Base-by-base conservation (phyloP, 2,888 invertebrate genomes). In the Ornithoptera priamus region DNA sequence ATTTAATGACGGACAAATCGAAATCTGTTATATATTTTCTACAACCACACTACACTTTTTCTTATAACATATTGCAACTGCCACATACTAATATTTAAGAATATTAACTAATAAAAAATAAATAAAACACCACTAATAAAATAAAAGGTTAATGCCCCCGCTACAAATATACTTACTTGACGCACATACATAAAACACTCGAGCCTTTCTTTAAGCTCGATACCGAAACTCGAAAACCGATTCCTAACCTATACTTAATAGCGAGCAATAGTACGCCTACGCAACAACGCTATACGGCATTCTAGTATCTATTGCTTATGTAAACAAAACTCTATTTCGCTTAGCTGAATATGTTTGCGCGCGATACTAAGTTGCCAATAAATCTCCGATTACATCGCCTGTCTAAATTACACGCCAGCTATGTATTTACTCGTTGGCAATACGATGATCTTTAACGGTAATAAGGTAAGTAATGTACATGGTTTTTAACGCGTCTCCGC, bases 341-440 rank as follows among this genome's bases (percentile, higher is more conserved):
- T 42, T 46, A 24, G 22, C 22, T 50, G 8, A n/a, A 56, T 8
- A 30, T 18, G 10, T 7, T 17, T 56, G 60, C 39, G 63, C 64
- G 63, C 56, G 3, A 58, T 66, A 62, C 70, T 58, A 63, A 66
- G 70, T 70, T 70, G 67, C 69, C 67, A 70, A 70, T 70, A 70
- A 70, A 70, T 70, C 70, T 67, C 66, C 66, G 70, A 70, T 70
- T 70, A 70, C 70, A 70, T 70, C 70, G 70, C 63, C 70, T 64
- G 70, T 70, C 70, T 60, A 70, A 67, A 70, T 70, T 67, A 70
- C 70, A 70, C 63, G 59, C 67, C 67, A 59, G 59, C 63, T 66
- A 42, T 39, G 67, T 70, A 70, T 70, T 67, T 64, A 60, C 70
- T 70, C 59, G 67, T 58, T 67, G 67, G 53, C 59, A 70, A 70